Conservation (phyloP, 2,113 vertebrate species). For the Cynocephalus volans region DNA sequence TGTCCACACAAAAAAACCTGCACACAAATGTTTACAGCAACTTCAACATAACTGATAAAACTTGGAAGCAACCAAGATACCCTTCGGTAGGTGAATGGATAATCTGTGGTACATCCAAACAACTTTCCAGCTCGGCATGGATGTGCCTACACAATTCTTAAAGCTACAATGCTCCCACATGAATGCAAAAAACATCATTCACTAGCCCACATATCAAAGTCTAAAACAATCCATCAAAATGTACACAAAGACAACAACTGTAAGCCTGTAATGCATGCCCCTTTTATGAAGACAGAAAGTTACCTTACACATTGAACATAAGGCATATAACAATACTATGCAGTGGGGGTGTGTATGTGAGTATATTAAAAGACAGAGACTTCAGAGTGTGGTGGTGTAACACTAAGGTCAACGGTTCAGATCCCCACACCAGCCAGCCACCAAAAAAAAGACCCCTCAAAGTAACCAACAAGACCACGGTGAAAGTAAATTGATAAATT, state of each 20-base stretch:
- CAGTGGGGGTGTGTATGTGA: rapidly evolving
- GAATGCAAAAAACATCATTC: neutral
- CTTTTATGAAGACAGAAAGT: neutral
- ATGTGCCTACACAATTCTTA: neutral
- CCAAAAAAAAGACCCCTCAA: neutral
- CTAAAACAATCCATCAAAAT: neutral
- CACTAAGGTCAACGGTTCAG: too few species aligned
- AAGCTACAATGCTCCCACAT: neutral
- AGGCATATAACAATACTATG: neutral
- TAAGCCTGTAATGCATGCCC: neutral
- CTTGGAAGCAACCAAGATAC: neutral
- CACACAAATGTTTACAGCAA: neutral
- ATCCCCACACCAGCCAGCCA: too few species aligned
- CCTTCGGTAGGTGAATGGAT: neutral
- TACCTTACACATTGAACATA: neutral
- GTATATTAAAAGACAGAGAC: neutral
- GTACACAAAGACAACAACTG: neutral
- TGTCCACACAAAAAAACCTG: neutral
- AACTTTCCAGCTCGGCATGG: neutral
- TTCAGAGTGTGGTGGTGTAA: too few species aligned
- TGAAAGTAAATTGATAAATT: neutral
- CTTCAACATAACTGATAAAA: neutral
- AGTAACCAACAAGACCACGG: neutral
- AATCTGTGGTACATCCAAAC: neutral
- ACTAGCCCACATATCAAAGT: neutral